Evolutionary conservation across 2,888 invertebrate species (phyloP), one percentile per base, ranked within the genome.

Genomic region (Lasioglossum morio): DNA sequence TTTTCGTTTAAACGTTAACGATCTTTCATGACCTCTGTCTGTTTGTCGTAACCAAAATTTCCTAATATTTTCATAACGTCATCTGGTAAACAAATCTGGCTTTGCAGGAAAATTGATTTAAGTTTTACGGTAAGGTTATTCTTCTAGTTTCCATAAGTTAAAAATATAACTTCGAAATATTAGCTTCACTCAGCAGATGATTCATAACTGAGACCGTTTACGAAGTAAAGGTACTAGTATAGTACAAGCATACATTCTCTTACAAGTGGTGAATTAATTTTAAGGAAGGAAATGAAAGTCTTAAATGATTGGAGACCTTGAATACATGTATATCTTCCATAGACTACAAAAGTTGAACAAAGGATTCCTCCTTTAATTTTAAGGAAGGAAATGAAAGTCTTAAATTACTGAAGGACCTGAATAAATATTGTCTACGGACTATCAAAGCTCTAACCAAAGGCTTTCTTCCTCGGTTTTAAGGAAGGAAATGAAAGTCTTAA

Each of bases 401-500:
- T 60, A 60, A 27, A 60, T 27, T 60, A 60, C 60, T 14, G 60
- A 60, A 60, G 27, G 27, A 27, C 27, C 60, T 27, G 60, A 60
- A 60, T 60, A 60, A 60, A 60, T 60, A 60, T 60, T 60, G 60
- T 27, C 27, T 14, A 63, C 14, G 30, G 60, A 63, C 60, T 63
- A 63, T 63, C 60, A 0, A 14, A 30, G 60, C 60, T 53, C 60
- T 10, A 30, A 30, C 30, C 60, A 63, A 63, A 27, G 27, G 60
- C 30, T 63, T 63, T 63, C 16, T 7, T 30, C 27, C 60, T 14
- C 60, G 30, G 27, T n/a, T 63, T 14, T 63, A 16, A 14, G 60
- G 60, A 63, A 14, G 60, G 30, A 63, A 63, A 63, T 63, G 60
- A 63, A 63, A 63, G 30, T 63, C 60, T 63, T 63, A 63, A 16